Evolutionary conservation across 35 echinoderm and acorn worm genomes (phyloP).

Genomic region (Eucidaris tribuloides): DNA sequence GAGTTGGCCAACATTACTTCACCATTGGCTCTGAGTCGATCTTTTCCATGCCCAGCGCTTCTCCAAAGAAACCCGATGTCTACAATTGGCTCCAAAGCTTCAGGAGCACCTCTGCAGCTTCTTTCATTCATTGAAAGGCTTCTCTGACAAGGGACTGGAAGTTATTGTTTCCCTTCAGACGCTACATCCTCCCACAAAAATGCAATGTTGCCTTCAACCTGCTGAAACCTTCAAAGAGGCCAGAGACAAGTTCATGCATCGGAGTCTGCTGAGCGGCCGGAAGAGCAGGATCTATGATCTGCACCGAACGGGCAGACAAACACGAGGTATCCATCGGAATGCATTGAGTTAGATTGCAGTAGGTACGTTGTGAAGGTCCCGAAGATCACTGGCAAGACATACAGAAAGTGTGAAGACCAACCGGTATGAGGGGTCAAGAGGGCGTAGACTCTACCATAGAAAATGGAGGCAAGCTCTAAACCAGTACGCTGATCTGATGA

Average conservation of each 20-base stretch:
- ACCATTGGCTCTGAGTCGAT: conserved; percentile 58
- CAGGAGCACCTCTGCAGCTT: conserved; percentile 37
- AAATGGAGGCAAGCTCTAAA: conserved; percentile 13
- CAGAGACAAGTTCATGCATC: conserved; percentile 42
- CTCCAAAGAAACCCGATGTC: conserved; percentile 45
- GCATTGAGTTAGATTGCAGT: conserved; percentile 4
- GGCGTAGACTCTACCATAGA: background rate
- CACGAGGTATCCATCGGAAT: background rate
- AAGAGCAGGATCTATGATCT: conserved; percentile 71
- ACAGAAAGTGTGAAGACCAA: conserved; percentile 29
- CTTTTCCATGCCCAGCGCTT: conserved; percentile 49
- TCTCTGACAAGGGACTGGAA: conserved; percentile 42
- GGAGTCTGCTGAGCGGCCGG: conserved; percentile 28
- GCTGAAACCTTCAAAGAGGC: conserved; percentile 64
- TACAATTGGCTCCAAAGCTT: conserved; percentile 51
- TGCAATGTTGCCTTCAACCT: conserved; percentile 32
- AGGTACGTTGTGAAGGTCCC: conserved; percentile 30
- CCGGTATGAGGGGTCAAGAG: background rate
- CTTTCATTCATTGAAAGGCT: conserved; percentile 6
- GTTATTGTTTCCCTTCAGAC: conserved; percentile 40
- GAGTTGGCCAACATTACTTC: conserved; percentile 58
- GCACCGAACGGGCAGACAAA: background rate
- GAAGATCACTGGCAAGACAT: conserved; percentile 28
- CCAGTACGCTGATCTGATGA: background rate
- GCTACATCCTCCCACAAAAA: conserved; percentile 8